Conservation (phyloP, 2,113 vertebrate species). For the Rhinoderma darwinii region DNA sequence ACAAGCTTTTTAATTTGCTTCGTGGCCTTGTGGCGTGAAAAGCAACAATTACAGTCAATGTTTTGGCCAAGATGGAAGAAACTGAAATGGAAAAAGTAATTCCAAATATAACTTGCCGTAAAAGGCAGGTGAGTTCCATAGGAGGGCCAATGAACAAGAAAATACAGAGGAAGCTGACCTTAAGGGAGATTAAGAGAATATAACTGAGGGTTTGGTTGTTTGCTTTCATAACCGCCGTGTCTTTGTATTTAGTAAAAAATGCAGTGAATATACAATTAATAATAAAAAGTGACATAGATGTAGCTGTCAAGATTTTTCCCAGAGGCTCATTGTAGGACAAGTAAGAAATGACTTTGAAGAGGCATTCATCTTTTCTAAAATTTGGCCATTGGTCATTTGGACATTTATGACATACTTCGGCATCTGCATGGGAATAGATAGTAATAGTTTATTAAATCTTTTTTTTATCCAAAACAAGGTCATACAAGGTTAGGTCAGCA, state of each 20-base stretch:
- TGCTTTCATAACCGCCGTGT: slow-evolving; percentile 63
- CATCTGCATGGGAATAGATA: slow-evolving; percentile 67
- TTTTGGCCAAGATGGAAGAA: slow-evolving; percentile 54
- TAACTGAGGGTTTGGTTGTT: slow-evolving; percentile 62
- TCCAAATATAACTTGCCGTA: slow-evolving; percentile 23
- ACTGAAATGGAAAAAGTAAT: neutral
- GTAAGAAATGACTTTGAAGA: slow-evolving; percentile 71
- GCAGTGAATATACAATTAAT: slow-evolving; percentile 62
- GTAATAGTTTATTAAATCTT: too few species aligned
- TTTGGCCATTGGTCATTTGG: slow-evolving; percentile 72
- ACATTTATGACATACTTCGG: slow-evolving; percentile 71
- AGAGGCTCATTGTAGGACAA: slow-evolving; percentile 71
- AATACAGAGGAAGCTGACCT: slow-evolving; percentile 61
- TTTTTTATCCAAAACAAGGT: too few species aligned
- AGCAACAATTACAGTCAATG: slow-evolving; percentile 30
- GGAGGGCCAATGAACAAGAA: slow-evolving; percentile 56
- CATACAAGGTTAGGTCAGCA: too few species aligned
- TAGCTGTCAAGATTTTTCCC: slow-evolving; percentile 66
- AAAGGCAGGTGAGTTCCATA: neutral
- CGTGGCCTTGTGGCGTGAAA: slow-evolving; percentile 35
- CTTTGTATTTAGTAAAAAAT: slow-evolving; percentile 62
- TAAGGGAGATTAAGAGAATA: slow-evolving; percentile 66
- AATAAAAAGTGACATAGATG: slow-evolving; percentile 67
- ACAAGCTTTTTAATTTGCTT: neutral
- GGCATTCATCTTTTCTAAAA: slow-evolving; percentile 65